A percentile compares a stretch with the other conserved stretches of the same genome.
These are phyloP conservation scores for Zaprionus davidi DNA, from an alignment of 1,140 invertebrate genomes.

Conservation along the genomic window DNA sequence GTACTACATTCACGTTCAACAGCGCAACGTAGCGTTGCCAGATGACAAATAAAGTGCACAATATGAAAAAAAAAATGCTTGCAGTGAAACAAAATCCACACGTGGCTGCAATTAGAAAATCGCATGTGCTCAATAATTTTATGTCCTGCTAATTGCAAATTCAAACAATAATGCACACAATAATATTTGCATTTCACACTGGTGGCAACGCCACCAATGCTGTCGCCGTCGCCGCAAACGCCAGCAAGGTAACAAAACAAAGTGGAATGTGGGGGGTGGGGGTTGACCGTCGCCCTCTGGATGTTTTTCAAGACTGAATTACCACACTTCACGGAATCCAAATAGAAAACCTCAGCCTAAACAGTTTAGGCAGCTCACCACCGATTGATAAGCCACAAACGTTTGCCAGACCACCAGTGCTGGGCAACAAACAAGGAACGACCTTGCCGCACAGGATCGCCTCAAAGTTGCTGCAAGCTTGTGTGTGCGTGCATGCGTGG, in stretches of 20 bases:
- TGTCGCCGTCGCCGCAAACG: not conserved
- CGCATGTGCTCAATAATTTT: constrained; percentile 3
- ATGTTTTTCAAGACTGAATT: constrained; percentile 26
- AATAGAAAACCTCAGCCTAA: not conserved
- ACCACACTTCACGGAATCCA: constrained; percentile 2
- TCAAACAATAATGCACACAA: constrained; percentile 10
- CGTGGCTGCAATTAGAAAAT: constrained; percentile 29
- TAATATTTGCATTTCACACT: constrained; percentile 10
- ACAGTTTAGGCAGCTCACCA: not conserved
- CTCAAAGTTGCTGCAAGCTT: constrained; percentile 7
- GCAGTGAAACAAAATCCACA: constrained; percentile 14
- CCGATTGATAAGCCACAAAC: constrained; percentile 1
- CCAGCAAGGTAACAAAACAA: constrained; percentile 39
- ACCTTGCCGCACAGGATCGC: constrained; percentile 42
- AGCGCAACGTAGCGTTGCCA: constrained; percentile 53
- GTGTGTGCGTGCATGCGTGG: not conserved
- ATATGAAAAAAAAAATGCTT: constrained; percentile 17
- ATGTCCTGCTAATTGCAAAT: not conserved
- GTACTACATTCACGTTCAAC: constrained; percentile 40
- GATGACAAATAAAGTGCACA: constrained; percentile 27
- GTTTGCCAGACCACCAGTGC: not conserved
- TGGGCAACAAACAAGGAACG: constrained; percentile 14
- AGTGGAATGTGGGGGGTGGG: constrained; percentile 11
- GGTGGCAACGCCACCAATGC: constrained; percentile 39
- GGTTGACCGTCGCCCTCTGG: constrained; percentile 11